phyloP scores from a whole-genome alignment of 1,140 invertebrate genomes.

The Macrobrachium rosenbergii region DNA sequence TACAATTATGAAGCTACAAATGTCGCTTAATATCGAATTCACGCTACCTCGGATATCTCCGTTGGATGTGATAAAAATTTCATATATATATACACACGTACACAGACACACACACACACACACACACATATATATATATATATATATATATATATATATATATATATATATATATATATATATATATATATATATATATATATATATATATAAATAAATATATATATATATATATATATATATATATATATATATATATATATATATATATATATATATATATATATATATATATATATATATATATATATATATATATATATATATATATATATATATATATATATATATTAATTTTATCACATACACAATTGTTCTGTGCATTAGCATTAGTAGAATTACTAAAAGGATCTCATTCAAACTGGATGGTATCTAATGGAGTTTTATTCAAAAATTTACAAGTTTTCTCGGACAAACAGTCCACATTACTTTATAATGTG shows the following conservation, averaged over 20 bases:
- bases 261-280: conserved; percentile 10
- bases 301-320: conserved; percentile 16
- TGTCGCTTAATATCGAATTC: too few relatives aligned
- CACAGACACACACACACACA: background rate
- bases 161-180: conserved; percentile 18
- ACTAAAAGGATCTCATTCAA: too few relatives aligned
- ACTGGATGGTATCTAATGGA: too few relatives aligned
- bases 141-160: background rate
- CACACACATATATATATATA: background rate
- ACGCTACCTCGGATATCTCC: too few relatives aligned
- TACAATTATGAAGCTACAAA: too few relatives aligned
- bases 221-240: background rate
- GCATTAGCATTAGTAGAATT: too few relatives aligned
- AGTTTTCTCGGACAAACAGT: too few relatives aligned
- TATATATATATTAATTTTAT: conserved; percentile 7
- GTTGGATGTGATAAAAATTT: too few relatives aligned
- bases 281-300: conserved; percentile 17
- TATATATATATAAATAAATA: conserved; percentile 12
- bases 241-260: conserved; percentile 5
- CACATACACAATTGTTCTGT: too few relatives aligned
- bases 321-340: conserved; percentile 22
- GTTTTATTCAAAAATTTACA: too few relatives aligned
- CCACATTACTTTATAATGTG: too few relatives aligned
- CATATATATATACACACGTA: background rate
- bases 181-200: conserved; percentile 22